A percentile compares a stretch with the other conserved stretches of the same genome.
These are phyloP conservation scores for Pteronotus mesoamericanus DNA, from an alignment of 2,797 vertebrate species.

Conservation along the genomic window DNA sequence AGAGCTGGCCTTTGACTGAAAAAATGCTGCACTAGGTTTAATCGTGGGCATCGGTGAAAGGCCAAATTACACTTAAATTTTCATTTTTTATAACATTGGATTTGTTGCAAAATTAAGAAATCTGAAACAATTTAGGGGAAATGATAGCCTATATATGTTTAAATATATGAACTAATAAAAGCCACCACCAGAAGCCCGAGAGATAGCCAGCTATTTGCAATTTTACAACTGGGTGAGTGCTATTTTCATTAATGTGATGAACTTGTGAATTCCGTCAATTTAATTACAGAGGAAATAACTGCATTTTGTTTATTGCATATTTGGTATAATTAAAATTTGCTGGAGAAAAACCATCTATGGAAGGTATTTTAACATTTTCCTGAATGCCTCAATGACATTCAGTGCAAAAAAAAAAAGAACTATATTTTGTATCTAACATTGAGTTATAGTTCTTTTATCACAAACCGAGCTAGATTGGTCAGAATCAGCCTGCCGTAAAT, in stretches of 20 bases:
- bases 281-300: slow-evolving; percentile 73
- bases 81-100: slow-evolving; percentile 51
- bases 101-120: slow-evolving; percentile 60
- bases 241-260: slow-evolving; percentile 72
- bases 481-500: slow-evolving; percentile 76
- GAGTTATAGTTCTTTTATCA: slow-evolving; percentile 74
- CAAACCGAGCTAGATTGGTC: slow-evolving; percentile 74
- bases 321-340: slow-evolving; percentile 80
- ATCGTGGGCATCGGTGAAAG: slow-evolving; percentile 58
- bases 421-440: slow-evolving; percentile 66
- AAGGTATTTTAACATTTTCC: slow-evolving; percentile 79
- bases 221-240: slow-evolving; percentile 50
- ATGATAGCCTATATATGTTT: slow-evolving; percentile 8
- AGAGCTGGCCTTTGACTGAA: slow-evolving; percentile 48
- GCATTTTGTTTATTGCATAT: slow-evolving; percentile 62
- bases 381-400: slow-evolving; percentile 67
- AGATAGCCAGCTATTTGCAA: slow-evolving; percentile 63
- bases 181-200: slow-evolving; percentile 29
- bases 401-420: slow-evolving; percentile 37
- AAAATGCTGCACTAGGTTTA: neutral
- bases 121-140: slow-evolving; percentile 39
- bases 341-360: slow-evolving; percentile 73
- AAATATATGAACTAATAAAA: slow-evolving; percentile 61
- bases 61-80: slow-evolving; percentile 45
- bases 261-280: slow-evolving; percentile 60